phyloP scores from a whole-genome alignment of 2,888 invertebrate species.

The Protodeltote pygarga region DNA sequence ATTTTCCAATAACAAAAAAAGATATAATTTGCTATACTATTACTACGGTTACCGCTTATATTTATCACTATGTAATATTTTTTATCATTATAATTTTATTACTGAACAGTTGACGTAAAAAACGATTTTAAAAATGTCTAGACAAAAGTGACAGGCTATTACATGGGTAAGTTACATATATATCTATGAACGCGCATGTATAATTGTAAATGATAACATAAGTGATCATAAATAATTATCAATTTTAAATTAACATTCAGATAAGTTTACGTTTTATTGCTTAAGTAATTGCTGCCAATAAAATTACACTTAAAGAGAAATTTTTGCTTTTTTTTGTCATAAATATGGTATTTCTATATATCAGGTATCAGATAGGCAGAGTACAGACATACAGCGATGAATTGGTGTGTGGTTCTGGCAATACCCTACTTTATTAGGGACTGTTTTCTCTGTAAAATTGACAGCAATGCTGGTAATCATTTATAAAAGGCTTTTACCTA shows the following conservation, averaged over 20 bases:
- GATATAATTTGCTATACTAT: slow-evolving; percentile 19
- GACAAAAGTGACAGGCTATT: slow-evolving; percentile 39
- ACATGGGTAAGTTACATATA: slow-evolving; percentile 19
- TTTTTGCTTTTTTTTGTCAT: neutral
- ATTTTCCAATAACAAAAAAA: slow-evolving; percentile 16
- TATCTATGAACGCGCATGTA: slow-evolving; percentile 11
- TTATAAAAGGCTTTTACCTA: neutral
- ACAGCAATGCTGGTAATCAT: neutral
- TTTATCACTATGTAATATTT: slow-evolving; percentile 14
- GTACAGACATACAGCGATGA: too few species aligned
- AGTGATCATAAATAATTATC: slow-evolving; percentile 28
- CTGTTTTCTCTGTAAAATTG: neutral
- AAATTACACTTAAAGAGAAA: neutral
- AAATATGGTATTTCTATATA: neutral
- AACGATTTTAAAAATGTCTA: slow-evolving; percentile 35
- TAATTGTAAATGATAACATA: too few species aligned
- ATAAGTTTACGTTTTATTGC: slow-evolving; percentile 29
- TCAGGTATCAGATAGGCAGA: neutral
- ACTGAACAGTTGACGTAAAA: slow-evolving; percentile 20
- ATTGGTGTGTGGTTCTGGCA: too few species aligned
- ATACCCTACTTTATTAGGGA: too few species aligned
- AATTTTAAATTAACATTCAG: slow-evolving; percentile 28
- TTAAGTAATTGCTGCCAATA: slow-evolving; percentile 21
- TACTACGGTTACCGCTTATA: slow-evolving; percentile 13
- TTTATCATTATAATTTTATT: slow-evolving; percentile 22